Evolutionary conservation across 2,113 vertebrate species (phyloP).

Genomic region (Phalacrocorax pelagicus): DNA sequence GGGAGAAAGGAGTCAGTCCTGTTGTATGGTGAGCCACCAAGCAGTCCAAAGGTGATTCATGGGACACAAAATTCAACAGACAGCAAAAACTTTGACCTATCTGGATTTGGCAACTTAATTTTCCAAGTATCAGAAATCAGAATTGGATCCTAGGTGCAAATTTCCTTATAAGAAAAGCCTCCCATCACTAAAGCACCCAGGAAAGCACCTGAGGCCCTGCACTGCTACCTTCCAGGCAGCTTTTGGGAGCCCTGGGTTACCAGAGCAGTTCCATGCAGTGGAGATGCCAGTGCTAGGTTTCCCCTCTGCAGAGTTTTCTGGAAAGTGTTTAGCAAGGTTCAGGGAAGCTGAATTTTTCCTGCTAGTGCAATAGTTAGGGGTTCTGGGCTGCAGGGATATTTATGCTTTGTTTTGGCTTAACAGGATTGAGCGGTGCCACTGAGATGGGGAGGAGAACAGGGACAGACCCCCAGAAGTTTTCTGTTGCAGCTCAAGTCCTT

Average conservation of each 20-base stretch:
- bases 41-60: neutral
- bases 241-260: neutral
- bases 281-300: neutral
- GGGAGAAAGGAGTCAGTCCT: neutral
- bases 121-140: neutral
- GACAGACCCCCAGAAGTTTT: neutral
- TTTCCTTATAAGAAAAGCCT: neutral
- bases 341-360: neutral
- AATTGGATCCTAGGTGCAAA: neutral
- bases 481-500: neutral
- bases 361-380: neutral
- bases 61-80: neutral
- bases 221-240: too few relatives aligned
- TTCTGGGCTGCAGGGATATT: neutral
- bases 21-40: neutral
- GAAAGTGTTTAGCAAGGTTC: neutral
- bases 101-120: neutral
- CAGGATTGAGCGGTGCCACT: neutral
- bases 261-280: rapidly evolving
- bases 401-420: neutral
- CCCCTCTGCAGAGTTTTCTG: neutral
- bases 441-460: neutral
- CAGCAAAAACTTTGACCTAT: neutral
- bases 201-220: neutral
- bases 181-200: neutral